phyloP scores from a whole-genome alignment of 2,888 invertebrate species.

The Oegoconia quadripuncta region DNA sequence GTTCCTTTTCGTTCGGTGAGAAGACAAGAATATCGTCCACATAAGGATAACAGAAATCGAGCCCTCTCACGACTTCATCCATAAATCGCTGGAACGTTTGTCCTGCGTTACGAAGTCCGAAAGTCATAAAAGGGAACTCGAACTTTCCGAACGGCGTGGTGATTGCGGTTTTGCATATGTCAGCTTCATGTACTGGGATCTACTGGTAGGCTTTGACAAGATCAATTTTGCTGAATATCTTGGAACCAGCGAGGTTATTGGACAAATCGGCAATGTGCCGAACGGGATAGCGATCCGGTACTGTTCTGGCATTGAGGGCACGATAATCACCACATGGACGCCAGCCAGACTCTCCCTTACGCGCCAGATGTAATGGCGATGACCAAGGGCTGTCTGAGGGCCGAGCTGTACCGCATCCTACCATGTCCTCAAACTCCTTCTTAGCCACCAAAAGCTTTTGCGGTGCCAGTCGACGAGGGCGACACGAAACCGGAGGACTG shows the following conservation, averaged over 20 bases:
- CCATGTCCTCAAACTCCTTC: constrained; percentile 24
- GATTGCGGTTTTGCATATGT: constrained; percentile 36
- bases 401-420: constrained; percentile 21
- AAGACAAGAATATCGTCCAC: constrained; percentile 8
- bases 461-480: constrained; percentile 23
- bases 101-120: constrained; percentile 45
- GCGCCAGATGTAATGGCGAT: constrained; percentile 29
- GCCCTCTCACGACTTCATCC: constrained; percentile 18
- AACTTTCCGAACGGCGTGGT: constrained; percentile 32
- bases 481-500: constrained; percentile 12
- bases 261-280: constrained; percentile 13
- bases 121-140: constrained; percentile 34
- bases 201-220: constrained; percentile 35
- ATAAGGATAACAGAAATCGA: constrained; percentile 25
- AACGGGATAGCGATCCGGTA: too few relatives aligned
- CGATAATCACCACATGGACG: constrained; percentile 36
- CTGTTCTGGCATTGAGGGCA: constrained; percentile 7
- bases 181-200: constrained; percentile 34
- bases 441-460: constrained; percentile 19
- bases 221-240: constrained; percentile 6
- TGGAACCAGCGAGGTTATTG: constrained; percentile 10
- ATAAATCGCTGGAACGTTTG: too few relatives aligned
- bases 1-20: constrained; percentile 17
- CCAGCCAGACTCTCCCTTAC: constrained; percentile 27
- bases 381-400: constrained; percentile 28